Evolutionary conservation across 1,140 invertebrate genomes (phyloP).

Genomic region (Hormaphis cornu): DNA sequence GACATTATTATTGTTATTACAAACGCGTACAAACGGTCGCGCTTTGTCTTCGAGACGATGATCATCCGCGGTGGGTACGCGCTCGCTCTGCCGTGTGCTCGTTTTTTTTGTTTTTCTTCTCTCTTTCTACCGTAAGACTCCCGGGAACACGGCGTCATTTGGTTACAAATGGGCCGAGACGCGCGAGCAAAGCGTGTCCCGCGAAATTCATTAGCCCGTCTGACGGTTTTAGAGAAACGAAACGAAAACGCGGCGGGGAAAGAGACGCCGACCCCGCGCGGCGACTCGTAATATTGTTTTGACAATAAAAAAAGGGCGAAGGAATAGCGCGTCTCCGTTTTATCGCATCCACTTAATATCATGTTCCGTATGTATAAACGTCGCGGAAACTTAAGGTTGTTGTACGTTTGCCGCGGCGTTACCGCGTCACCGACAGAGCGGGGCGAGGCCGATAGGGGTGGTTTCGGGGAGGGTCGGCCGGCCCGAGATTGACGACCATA

Average conservation of each 20-base stretch:
- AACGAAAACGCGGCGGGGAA: neutral
- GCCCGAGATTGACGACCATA: conserved; percentile 29
- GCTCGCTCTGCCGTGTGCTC: no score
- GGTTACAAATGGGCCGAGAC: conserved; percentile 31
- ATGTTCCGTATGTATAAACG: neutral
- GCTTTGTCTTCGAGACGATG: neutral
- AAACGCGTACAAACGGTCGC: no score
- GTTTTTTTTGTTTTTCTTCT: neutral
- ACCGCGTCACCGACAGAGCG: no score
- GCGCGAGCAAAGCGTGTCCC: conserved; percentile 18
- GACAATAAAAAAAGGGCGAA: conserved; percentile 26
- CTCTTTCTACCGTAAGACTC: neutral
- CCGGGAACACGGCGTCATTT: conserved; percentile 16
- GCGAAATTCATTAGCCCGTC: conserved; percentile 31
- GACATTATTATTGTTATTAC: no score
- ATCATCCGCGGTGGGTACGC: neutral
- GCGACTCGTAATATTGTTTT: no score
- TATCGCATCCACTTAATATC: neutral
- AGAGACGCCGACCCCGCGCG: conserved; percentile 19
- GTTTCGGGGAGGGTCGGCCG: no score
- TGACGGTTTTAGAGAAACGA: conserved; percentile 13
- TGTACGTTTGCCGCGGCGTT: no score
- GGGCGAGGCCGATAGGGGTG: neutral
- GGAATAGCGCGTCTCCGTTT: neutral
- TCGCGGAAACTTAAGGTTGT: conserved; percentile 14